A percentile compares a stretch with the other conserved stretches of the same genome.
phyloP scores from a whole-genome alignment of 2,113 vertebrate genomes.

The Bagarius yarrelli region DNA sequence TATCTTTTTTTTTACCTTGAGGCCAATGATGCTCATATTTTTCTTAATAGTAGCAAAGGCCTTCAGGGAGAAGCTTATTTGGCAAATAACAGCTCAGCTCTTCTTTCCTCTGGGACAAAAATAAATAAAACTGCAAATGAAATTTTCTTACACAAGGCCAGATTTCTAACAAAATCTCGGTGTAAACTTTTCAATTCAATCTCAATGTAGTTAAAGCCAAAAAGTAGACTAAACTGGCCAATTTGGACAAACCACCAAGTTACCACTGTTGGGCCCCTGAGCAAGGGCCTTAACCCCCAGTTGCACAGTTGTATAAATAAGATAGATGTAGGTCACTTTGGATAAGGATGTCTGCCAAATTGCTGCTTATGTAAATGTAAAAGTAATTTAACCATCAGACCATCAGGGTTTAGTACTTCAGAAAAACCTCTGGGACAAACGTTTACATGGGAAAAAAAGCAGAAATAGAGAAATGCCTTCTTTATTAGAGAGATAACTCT shows the following conservation, averaged over 20 bases:
- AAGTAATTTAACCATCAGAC: too few relatives aligned
- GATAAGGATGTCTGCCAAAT: too few relatives aligned
- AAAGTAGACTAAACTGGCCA: neutral
- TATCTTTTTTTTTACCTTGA: neutral
- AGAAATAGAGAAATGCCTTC: neutral
- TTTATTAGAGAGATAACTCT: neutral
- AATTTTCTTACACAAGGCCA: neutral
- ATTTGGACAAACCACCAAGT: neutral
- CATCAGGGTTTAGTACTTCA: too few relatives aligned
- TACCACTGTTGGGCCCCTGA: too few relatives aligned
- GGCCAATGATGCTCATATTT: neutral
- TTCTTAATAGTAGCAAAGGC: neutral
- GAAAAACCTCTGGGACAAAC: too few relatives aligned
- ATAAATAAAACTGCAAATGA: neutral
- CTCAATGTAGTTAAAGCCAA: neutral
- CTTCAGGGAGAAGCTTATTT: slow-evolving; percentile 15
- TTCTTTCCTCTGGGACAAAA: neutral
- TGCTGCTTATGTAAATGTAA: too few relatives aligned
- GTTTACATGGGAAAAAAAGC: neutral
- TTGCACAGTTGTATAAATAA: too few relatives aligned
- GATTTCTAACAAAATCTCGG: neutral
- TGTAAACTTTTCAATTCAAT: neutral
- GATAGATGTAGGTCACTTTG: too few relatives aligned
- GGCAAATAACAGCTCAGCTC: neutral
- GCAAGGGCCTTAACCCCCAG: too few relatives aligned